Percentiles rank a stretch among this genome's conserved stretches.
These are phyloP conservation scores for Chymomyza caudatula DNA, from an alignment of 2,888 invertebrate genomes.

Conservation along the genomic window DNA sequence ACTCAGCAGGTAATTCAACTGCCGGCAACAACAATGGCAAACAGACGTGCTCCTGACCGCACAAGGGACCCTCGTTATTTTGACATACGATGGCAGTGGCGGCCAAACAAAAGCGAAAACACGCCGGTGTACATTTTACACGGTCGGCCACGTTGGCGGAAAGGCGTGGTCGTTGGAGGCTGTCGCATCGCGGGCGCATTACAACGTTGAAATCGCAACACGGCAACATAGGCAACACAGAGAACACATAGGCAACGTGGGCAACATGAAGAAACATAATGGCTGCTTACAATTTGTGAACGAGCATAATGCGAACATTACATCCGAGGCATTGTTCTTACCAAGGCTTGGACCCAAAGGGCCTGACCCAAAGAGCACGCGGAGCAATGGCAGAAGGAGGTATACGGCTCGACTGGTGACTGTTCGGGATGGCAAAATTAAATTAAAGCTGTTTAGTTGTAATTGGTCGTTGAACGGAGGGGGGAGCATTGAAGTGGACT, in stretches of 20 bases:
- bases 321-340: constrained; percentile 70
- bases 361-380: not conserved
- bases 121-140: constrained; percentile 45
- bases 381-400: not conserved
- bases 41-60: not conserved
- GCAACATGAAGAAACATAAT: constrained; percentile 62
- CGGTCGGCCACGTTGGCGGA: constrained; percentile 10
- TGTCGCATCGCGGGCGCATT: constrained; percentile 33
- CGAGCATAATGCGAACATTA: constrained; percentile 74
- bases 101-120: constrained; percentile 41
- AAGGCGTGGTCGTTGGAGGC: not conserved
- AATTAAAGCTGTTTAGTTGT: constrained; percentile 73
- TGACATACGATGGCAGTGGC: constrained; percentile 56
- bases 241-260: not conserved
- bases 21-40: not conserved
- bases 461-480: constrained; percentile 65
- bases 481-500: not conserved
- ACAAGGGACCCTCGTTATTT: constrained; percentile 47
- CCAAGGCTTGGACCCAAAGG: constrained; percentile 13
- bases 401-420: not conserved
- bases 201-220: constrained; percentile 45
- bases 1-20: constrained; percentile 2
- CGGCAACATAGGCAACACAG: constrained; percentile 8
- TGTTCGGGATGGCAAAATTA: constrained; percentile 56
- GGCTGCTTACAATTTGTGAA: constrained; percentile 74